Conservation (phyloP, 1,140 invertebrate genomes). For the Macrostomum lignano region DNA sequence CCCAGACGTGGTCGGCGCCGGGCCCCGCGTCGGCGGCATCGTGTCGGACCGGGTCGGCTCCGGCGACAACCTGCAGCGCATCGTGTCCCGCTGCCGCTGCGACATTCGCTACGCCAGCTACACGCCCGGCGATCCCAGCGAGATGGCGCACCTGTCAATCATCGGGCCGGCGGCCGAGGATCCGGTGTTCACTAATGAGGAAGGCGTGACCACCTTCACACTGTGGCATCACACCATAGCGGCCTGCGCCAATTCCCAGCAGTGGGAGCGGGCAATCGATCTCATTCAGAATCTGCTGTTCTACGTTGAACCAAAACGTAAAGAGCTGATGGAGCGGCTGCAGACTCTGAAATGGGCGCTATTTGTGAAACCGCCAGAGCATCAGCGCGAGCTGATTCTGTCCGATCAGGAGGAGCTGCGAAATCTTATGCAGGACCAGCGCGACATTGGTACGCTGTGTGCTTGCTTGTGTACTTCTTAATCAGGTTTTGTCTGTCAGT, state of each 20-base stretch:
- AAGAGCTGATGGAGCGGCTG: slow-evolving; percentile 50
- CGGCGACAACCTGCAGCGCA: slow-evolving; percentile 55
- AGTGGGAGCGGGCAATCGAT: slow-evolving; percentile 79
- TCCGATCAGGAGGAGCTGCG: too few relatives aligned
- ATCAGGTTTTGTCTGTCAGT: too few relatives aligned
- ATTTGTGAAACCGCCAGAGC: slow-evolving; percentile 55
- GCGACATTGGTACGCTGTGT: too few relatives aligned
- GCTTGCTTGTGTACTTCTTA: too few relatives aligned
- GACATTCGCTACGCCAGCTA: slow-evolving; percentile 90
- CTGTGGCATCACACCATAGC: slow-evolving; percentile 90
- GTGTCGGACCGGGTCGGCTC: too few relatives aligned
- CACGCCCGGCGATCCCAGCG: too few relatives aligned
- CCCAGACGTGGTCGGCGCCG: too few relatives aligned
- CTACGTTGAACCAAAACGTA: slow-evolving; percentile 75
- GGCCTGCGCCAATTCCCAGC: too few relatives aligned
- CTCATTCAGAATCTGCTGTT: slow-evolving; percentile 82
- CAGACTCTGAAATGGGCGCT: slow-evolving; percentile 70
- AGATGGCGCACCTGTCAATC: too few relatives aligned
- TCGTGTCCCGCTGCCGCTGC: slow-evolving; percentile 78
- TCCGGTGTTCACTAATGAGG: too few relatives aligned
- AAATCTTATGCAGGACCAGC: slow-evolving; percentile 47
- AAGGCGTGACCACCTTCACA: slow-evolving; percentile 76
- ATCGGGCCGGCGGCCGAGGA: too few relatives aligned
- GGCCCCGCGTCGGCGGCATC: too few relatives aligned
- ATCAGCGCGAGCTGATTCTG: slow-evolving; percentile 64